Percentiles rank a stretch among this genome's conserved stretches.
These are phyloP conservation scores for Sceloporus undulatus DNA, from an alignment of 2,113 vertebrate genomes.

Conservation along the genomic window DNA sequence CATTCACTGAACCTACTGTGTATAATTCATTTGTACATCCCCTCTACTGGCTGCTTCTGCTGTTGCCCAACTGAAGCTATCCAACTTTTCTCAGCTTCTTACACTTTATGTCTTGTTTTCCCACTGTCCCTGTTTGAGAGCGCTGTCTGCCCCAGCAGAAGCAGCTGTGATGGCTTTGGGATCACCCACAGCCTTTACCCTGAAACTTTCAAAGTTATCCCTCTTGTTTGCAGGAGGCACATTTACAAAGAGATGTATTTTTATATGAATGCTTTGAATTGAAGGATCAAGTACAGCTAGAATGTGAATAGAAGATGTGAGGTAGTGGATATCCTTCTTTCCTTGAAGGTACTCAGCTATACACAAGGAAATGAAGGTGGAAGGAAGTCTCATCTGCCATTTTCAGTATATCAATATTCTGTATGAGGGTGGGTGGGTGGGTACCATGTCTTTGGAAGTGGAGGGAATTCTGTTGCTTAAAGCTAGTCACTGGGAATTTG, in stretches of 20 bases:
- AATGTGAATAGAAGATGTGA: neutral
- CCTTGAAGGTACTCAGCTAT: neutral
- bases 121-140: neutral
- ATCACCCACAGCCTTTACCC: neutral
- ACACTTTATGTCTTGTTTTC: neutral
- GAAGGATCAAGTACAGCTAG: neutral
- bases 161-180: neutral
- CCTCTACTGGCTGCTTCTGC: neutral
- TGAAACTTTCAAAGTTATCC: neutral
- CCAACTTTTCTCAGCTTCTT: neutral
- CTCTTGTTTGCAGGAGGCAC: neutral
- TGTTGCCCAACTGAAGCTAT: neutral
- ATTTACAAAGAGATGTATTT: slow-evolving; percentile 29
- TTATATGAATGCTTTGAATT: slow-evolving; percentile 11
- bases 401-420: neutral
- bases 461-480: neutral
- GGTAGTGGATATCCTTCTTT: neutral
- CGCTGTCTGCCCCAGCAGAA: neutral
- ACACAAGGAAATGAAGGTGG: neutral
- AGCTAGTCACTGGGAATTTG: neutral
- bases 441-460: neutral
- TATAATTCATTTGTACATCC: neutral
- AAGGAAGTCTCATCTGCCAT: neutral
- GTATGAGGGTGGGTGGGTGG: neutral
- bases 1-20: neutral